These are phyloP conservation scores for Alouatta caraya DNA, from an alignment of 2,797 vertebrate genomes.

Conservation along the genomic window DNA sequence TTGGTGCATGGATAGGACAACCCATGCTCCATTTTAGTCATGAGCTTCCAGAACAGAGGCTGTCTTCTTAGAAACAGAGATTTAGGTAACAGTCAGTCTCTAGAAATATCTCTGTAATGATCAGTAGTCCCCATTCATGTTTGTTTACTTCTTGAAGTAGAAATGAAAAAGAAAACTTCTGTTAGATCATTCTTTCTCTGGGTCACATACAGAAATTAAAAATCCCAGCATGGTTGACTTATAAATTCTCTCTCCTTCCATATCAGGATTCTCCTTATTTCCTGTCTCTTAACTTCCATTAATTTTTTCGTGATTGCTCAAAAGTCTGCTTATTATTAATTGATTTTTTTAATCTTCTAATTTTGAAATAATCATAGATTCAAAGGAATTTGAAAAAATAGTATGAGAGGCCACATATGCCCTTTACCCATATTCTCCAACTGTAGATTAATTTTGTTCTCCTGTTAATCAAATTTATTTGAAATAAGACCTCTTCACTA, in stretches of 20 bases:
- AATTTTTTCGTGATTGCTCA: background rate
- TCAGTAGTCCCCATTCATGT: background rate
- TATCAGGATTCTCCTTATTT: background rate
- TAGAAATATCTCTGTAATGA: background rate
- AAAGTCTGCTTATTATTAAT: background rate
- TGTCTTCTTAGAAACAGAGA: background rate
- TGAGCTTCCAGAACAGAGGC: background rate
- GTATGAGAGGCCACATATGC: background rate
- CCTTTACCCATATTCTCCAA: background rate
- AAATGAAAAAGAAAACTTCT: background rate
- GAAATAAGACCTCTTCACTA: background rate
- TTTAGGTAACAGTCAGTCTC: background rate
- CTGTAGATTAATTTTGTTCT: background rate
- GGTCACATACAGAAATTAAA: background rate
- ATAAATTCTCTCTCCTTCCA: background rate
- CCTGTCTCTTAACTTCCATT: background rate
- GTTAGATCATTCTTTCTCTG: background rate
- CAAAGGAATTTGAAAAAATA: background rate
- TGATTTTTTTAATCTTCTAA: background rate
- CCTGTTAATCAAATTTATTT: background rate
- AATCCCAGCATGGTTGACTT: background rate
- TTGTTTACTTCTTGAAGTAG: conserved; percentile 24
- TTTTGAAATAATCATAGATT: conserved; percentile 10
- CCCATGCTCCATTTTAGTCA: background rate
- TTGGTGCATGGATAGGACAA: background rate